phyloP scores from a whole-genome alignment of 1,140 invertebrate genomes.

The Adoxophyes honmai region DNA sequence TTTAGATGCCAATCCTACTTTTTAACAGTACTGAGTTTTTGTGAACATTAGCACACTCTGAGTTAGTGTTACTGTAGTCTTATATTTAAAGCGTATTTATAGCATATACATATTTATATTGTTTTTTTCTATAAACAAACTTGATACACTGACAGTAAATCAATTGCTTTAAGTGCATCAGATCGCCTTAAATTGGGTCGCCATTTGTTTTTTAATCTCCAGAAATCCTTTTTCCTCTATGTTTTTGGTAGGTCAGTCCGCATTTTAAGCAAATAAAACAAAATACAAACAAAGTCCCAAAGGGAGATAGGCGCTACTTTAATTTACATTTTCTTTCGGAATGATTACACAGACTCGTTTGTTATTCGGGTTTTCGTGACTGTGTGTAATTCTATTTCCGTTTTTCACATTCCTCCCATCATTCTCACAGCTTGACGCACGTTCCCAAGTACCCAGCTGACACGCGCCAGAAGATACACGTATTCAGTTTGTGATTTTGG shows the following conservation, averaged over 20 bases:
- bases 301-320: neutral
- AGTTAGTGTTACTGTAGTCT: too few species aligned
- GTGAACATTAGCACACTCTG: too few species aligned
- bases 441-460: constrained; percentile 3
- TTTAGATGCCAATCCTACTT: too few species aligned
- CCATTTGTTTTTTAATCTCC: neutral
- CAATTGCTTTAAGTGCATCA: neutral
- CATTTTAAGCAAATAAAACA: neutral
- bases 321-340: constrained; percentile 11
- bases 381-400: constrained; percentile 27
- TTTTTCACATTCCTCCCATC: constrained; percentile 19
- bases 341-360: constrained; percentile 15
- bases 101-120: too few species aligned
- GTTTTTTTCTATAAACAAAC: too few species aligned
- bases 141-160: too few species aligned
- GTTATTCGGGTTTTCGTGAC: constrained; percentile 19
- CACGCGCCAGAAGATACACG: constrained; percentile 6
- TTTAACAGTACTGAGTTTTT: too few species aligned
- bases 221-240: too few species aligned
- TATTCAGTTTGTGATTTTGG: constrained; percentile 16
- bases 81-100: too few species aligned
- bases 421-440: constrained; percentile 17
- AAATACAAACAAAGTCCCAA: neutral
- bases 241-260: neutral
- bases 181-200: neutral